phyloP scores from a whole-genome alignment of 37 sponge, comb jelly and placozoan species.

The Spongilla lacustris region DNA sequence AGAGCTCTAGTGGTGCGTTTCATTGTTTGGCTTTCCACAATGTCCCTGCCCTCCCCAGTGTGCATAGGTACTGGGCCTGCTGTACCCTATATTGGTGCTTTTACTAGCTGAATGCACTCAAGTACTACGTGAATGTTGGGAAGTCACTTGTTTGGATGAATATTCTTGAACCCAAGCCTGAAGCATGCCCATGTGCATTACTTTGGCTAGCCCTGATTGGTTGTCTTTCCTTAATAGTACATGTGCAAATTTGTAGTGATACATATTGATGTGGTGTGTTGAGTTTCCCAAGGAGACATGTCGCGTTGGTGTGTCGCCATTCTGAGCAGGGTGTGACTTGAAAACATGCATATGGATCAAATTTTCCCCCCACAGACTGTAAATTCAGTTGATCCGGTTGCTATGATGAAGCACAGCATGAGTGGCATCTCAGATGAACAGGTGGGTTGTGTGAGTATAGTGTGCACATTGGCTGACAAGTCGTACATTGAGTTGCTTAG shows the following conservation, averaged over 20 bases:
- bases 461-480: not conserved
- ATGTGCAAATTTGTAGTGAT: not conserved
- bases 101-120: not conserved
- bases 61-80: not conserved
- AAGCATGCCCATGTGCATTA: not conserved
- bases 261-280: too few species aligned
- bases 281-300: not conserved
- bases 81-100: not conserved
- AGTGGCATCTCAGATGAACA: slow-evolving; percentile 67
- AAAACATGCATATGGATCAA: not conserved
- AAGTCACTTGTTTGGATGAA: not conserved
- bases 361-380: slow-evolving; percentile 14
- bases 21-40: not conserved
- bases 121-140: not conserved
- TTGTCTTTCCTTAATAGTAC: not conserved
- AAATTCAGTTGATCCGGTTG: slow-evolving; percentile 63
- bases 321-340: not conserved
- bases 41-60: not conserved
- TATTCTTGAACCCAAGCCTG: not conserved
- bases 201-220: not conserved
- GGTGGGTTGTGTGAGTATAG: slow-evolving; percentile 28
- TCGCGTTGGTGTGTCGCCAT: not conserved
- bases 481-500: not conserved
- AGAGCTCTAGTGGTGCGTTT: not conserved
- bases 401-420: slow-evolving; percentile 85